A percentile compares a stretch with the other conserved stretches of the same genome.
Evolutionary conservation across 2,888 invertebrate genomes (phyloP).

Genomic region (Leptogaster cylindrica): DNA sequence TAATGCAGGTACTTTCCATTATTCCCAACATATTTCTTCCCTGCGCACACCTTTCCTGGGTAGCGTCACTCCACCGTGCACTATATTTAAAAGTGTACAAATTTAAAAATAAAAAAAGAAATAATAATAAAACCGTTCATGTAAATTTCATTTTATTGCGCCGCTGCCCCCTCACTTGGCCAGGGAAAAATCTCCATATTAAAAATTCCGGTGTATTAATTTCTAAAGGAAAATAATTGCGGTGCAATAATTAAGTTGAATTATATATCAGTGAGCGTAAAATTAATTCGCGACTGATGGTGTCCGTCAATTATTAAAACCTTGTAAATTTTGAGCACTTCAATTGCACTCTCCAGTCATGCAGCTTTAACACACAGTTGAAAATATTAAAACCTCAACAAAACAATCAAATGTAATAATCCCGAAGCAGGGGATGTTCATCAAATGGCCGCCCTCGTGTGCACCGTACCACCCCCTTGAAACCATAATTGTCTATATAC

Average conservation of each 20-base stretch:
- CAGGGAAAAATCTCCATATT: not conserved
- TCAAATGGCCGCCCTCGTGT: not conserved
- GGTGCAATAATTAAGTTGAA: slow-evolving; percentile 30
- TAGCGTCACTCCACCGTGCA: no score
- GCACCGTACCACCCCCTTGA: no score
- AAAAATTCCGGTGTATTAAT: slow-evolving; percentile 30
- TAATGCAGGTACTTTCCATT: no score
- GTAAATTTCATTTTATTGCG: slow-evolving; percentile 18
- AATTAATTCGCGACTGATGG: slow-evolving; percentile 30
- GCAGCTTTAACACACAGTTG: slow-evolving; percentile 13
- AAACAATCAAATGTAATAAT: slow-evolving; percentile 35
- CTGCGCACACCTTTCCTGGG: no score
- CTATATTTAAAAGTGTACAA: no score
- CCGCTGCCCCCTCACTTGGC: not conserved
- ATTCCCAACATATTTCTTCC: no score
- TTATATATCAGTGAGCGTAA: slow-evolving; percentile 30
- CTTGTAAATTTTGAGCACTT: slow-evolving; percentile 10
- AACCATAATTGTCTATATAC: no score
- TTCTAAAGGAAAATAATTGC: slow-evolving; percentile 37
- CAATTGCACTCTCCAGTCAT: not conserved
- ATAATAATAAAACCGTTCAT: slow-evolving; percentile 22
- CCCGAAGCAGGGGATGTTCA: not conserved
- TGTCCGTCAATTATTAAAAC: slow-evolving; percentile 27
- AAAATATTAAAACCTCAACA: slow-evolving; percentile 37
- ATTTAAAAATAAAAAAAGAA: no score